Percentiles rank a stretch among this genome's conserved stretches.
These are phyloP conservation scores for Macrobrachium nipponense DNA, from an alignment of 1,140 invertebrate genomes.

Conservation along the genomic window DNA sequence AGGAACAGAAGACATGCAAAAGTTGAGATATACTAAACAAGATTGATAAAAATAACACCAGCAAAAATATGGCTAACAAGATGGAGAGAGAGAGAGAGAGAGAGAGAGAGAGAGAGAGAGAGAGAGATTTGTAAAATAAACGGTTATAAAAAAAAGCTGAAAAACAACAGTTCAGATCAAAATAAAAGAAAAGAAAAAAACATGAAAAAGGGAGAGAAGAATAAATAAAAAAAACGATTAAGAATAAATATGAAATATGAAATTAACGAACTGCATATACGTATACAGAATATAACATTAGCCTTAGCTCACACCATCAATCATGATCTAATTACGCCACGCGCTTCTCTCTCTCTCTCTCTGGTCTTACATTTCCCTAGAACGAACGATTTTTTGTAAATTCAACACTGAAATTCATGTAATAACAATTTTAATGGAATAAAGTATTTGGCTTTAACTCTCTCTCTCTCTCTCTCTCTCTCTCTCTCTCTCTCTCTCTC, in stretches of 20 bases:
- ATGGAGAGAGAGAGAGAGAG: too few species aligned
- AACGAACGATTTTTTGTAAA: too few species aligned
- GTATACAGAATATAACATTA: background rate
- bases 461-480: slow-evolving; percentile 1
- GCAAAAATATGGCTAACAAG: background rate
- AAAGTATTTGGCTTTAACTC: too few species aligned
- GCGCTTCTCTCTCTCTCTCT: background rate
- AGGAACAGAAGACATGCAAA: background rate
- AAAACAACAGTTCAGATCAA: too few species aligned
- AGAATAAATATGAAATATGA: too few species aligned
- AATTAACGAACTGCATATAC: background rate
- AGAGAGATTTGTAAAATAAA: too few species aligned
- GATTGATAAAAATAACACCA: background rate
- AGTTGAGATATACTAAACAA: background rate
- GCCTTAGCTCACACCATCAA: background rate
- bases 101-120: too few species aligned
- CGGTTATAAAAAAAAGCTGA: background rate
- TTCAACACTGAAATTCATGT: too few species aligned
- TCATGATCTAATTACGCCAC: background rate
- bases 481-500: slow-evolving; percentile 1
- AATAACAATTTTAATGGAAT: too few species aligned
- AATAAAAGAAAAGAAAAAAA: background rate
- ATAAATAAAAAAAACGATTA: background rate
- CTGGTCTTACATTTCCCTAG: background rate
- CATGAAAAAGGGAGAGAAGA: background rate